Percentiles rank a stretch among this genome's conserved stretches.
phyloP scores from a whole-genome alignment of 2,797 vertebrate species.

The Odontamblyopus rebecca region DNA sequence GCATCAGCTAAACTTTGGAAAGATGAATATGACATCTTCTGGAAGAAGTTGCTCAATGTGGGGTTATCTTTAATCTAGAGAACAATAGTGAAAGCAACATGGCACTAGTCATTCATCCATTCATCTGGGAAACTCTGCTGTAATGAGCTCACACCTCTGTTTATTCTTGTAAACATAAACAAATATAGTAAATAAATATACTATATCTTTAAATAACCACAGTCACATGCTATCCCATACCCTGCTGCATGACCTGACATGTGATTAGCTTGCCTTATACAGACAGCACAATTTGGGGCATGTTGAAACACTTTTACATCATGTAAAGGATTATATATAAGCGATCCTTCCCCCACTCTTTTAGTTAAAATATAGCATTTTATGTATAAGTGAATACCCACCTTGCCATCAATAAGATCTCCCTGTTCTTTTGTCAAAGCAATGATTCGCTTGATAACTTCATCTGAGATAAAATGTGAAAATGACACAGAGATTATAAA shows the following conservation, averaged over 20 bases:
- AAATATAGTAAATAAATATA: background rate
- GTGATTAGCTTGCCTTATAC: background rate
- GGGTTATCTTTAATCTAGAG: slow-evolving; percentile 81
- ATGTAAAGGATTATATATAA: too few relatives aligned
- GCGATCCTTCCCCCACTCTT: too few relatives aligned
- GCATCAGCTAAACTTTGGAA: slow-evolving; percentile 84
- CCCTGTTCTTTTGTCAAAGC: slow-evolving; percentile 81
- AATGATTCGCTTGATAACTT: slow-evolving; percentile 79
- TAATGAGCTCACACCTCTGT: background rate
- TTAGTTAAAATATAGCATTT: background rate
- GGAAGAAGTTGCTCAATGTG: slow-evolving; percentile 77
- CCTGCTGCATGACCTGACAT: background rate
- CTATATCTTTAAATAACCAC: background rate
- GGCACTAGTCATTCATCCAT: background rate
- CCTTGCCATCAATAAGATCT: slow-evolving; percentile 82
- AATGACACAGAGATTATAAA: background rate
- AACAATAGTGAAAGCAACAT: slow-evolving; percentile 11
- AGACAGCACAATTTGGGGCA: background rate
- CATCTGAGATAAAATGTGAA: slow-evolving; percentile 67
- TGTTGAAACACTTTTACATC: background rate
- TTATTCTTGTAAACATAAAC: background rate
- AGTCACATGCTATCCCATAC: background rate
- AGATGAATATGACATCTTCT: slow-evolving; percentile 81
- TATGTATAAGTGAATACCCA: slow-evolving; percentile 51
- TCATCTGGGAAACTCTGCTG: background rate